phyloP scores from a whole-genome alignment of 2,888 invertebrate species.

The Heliconius ethilla region DNA sequence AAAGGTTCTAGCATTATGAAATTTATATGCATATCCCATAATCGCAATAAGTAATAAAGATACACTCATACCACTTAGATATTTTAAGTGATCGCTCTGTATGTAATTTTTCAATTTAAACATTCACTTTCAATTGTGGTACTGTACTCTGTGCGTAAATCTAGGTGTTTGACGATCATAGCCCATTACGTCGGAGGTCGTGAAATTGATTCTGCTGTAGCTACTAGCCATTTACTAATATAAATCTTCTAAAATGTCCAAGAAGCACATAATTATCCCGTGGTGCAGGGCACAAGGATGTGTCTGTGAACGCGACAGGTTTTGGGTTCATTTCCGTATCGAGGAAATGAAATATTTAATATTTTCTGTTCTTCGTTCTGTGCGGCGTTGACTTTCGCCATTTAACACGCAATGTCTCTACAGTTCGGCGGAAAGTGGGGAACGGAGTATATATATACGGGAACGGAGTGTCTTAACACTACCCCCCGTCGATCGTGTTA shows the following conservation, averaged over 20 bases:
- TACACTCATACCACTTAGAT: slow-evolving; percentile 8
- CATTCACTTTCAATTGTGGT: slow-evolving; percentile 15
- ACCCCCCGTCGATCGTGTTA: no score
- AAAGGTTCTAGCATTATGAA: not conserved
- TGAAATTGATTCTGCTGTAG: slow-evolving; percentile 1
- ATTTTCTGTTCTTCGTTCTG: no score
- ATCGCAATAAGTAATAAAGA: not conserved
- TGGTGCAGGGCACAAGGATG: no score
- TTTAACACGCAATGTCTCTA: no score
- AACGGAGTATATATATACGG: no score
- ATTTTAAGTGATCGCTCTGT: slow-evolving; percentile 9
- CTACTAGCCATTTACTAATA: not conserved
- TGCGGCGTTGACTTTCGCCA: no score
- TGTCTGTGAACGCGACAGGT: no score
- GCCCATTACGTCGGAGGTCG: not conserved
- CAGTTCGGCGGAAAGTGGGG: no score
- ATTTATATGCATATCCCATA: not conserved
- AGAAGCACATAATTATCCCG: no score
- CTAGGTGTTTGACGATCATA: slow-evolving; percentile 5
- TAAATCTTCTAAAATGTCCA: not conserved
- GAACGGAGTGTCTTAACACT: no score
- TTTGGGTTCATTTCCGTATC: not conserved
- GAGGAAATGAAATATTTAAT: no score
- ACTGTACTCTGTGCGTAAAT: slow-evolving; percentile 16
- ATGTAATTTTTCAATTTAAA: slow-evolving; percentile 19